Evolutionary conservation across 1,140 invertebrate genomes (phyloP), one percentile per base, ranked within the genome.

Genomic region (Holcopasites calliopsidis): DNA sequence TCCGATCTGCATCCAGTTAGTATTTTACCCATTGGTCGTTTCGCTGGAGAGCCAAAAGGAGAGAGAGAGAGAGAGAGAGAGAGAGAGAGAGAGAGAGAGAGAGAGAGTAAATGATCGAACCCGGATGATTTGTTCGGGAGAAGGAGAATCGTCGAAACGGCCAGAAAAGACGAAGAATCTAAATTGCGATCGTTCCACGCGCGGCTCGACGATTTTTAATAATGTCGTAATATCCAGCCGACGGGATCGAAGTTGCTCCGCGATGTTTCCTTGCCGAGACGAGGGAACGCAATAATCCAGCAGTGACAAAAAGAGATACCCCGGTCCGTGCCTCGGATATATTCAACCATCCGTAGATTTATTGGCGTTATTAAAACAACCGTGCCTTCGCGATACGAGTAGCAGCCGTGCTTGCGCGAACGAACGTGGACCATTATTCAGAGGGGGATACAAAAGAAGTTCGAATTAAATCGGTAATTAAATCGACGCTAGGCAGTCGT

Each of bases 391-490:
- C 68, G 80, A 76, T 81, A 79, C 72, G 62, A 11, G 10, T 50
- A 57, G 16, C 40, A 33, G 49, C 49, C 65, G 33, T 62, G 58
- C 55, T 44, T 35, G 31, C 40, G 28, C 52, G 26, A 18, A 77
- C 62, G 38, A 55, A 38, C 40, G 71, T 66, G 33, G 70, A n/a
- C 65, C 72, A 65, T 79, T 82, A 83, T 84, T 84, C 80, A 70
- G 18, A 0, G 66, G 33, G 16, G 0, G 26, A 57, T 60, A 73
- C 76, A 82, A 83, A 81, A 79, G 82, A 69, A 79, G 49, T 75
- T 33, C 26, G 77, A 79, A 82, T 83, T 83, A 82, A 40, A 83
- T 82, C 80, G 81, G 65, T 82, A 82, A 83, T 83, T 82, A 79
- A 83, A 83, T 82, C 81, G 76, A 71, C 50, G 66, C 50, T 21